Percentiles rank a stretch among this genome's conserved stretches.
Evolutionary conservation across 2,113 vertebrate genomes (phyloP).

Genomic region (Strix aluco): DNA sequence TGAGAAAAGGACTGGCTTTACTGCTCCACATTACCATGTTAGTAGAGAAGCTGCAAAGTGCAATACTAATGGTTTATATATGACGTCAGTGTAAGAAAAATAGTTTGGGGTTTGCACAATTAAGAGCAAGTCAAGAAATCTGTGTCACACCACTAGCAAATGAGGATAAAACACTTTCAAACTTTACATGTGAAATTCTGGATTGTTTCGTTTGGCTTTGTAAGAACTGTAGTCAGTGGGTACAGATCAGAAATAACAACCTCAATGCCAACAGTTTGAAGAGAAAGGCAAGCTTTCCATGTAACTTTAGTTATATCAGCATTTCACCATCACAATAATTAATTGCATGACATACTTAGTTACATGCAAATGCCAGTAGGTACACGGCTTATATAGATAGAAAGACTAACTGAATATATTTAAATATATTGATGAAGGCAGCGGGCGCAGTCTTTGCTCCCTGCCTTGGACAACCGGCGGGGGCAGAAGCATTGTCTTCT

Average conservation of each 20-base stretch:
- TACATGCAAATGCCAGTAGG: neutral
- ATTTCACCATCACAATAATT: neutral
- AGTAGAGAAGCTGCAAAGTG: neutral
- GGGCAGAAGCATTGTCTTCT: neutral
- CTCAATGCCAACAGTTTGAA: neutral
- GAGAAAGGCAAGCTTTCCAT: neutral
- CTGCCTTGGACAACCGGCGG: fast-evolving
- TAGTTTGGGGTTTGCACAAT: neutral
- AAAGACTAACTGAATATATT: neutral
- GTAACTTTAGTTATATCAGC: neutral
- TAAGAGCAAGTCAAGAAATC: neutral
- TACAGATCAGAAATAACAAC: neutral
- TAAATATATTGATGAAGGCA: neutral
- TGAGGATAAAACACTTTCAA: neutral
- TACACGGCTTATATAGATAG: neutral
- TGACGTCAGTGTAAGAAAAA: neutral
- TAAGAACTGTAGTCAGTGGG: neutral
- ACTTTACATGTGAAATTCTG: neutral
- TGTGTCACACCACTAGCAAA: neutral
- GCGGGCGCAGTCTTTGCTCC: neutral
- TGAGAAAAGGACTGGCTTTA: neutral
- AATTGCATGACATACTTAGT: neutral
- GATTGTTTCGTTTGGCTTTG: neutral
- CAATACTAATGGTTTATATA: neutral
- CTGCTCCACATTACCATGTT: neutral